A percentile compares a stretch with the other conserved stretches of the same genome.
Evolutionary conservation across 2,113 vertebrate genomes (phyloP).

Genomic region (Sebastes fasciatus): DNA sequence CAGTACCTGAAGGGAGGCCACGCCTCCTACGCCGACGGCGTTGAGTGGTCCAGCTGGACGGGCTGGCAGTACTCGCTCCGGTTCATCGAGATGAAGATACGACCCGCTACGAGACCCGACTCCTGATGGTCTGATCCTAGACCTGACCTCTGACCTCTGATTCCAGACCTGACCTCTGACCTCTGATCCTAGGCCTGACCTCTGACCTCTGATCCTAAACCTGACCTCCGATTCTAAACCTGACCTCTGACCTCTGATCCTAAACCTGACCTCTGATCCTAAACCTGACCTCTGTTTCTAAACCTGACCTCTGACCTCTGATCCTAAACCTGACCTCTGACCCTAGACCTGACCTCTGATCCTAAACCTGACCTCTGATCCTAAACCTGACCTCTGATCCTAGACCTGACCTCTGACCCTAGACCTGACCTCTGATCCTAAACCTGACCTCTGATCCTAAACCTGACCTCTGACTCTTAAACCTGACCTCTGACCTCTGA

Average conservation of each 20-base stretch:
- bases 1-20: constrained; percentile 94
- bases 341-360: not conserved
- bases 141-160: not conserved
- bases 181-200: not conserved
- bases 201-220: not conserved
- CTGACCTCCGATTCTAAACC: not conserved
- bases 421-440: not conserved
- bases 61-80: constrained; percentile 97
- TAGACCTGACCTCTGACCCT: not conserved
- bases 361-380: not conserved
- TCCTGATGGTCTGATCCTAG: constrained; percentile 13
- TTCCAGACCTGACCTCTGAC: not conserved
- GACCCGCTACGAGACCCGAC: constrained; percentile 71
- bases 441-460: not conserved
- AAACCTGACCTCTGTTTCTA: no score
- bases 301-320: not conserved
- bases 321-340: not conserved
- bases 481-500: not conserved
- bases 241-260: not conserved
- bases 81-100: constrained; percentile 96
- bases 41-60: constrained; percentile 98
- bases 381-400: not conserved
- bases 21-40: constrained; percentile 92
- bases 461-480: not conserved
- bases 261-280: not conserved